Evolutionary conservation across 1,140 invertebrate species (phyloP), one percentile per base, ranked within the genome.

Genomic region (Oryzaephilus surinamensis): DNA sequence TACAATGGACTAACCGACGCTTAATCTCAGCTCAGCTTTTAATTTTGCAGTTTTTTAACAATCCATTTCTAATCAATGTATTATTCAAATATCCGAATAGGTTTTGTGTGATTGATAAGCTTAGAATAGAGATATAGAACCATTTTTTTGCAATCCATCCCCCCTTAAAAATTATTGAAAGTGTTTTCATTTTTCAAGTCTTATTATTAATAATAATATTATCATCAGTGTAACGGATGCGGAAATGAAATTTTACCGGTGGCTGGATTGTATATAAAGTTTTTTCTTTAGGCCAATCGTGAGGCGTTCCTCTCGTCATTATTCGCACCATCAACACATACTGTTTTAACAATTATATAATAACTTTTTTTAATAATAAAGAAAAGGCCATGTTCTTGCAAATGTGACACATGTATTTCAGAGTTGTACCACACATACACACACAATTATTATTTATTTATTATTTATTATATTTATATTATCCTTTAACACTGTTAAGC

Each of bases 21-120:
- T 51, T 62, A 62, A 59, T 62, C 54, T 52, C 39, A 60, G 60
- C 60, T 62, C 60, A 62, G 60, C 60, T 62, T 62, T 62, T 62
- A 60, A 62, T 60, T 53, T 55, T 51, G 51, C 52, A 50, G 57
- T 60, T 53, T 45, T 59, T 57, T 57, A 58, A 54, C 55, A 47
- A 35, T 45, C 49, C 52, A 59, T 46, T 55, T 51, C 54, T 57
- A 59, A 56, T 57, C 42, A 46, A 43, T 59, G 53, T 59, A 59
- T n/a, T n/a, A n/a, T n/a, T n/a, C n/a, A n/a, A n/a, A n/a, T n/a
- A n/a, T n/a, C n/a, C n/a, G n/a, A n/a, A n/a, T 45, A 54, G 41
- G 45, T 57, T 57, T 51, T 55, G 56, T 60, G 58, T 54, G 52
- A 52, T 48, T 54, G 40, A 47, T 29, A 48, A 51, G 54, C 54